Base-by-base conservation (phyloP, 2,888 invertebrate species). In the Belgica antarctica region DNA sequence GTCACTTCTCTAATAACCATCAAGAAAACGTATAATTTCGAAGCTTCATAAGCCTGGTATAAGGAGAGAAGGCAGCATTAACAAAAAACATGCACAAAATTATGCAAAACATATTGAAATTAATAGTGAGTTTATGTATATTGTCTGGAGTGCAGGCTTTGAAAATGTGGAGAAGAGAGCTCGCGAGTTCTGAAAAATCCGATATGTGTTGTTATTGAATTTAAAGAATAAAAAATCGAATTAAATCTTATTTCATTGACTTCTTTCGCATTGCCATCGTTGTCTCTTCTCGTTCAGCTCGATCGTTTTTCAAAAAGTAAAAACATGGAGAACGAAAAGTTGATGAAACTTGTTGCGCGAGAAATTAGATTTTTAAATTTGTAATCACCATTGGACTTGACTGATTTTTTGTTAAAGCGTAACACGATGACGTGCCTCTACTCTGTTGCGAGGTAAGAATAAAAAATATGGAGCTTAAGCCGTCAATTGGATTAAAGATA, bases 91-190 rank as follows among this genome's bases (percentile, higher is more conserved):
- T 63, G 63, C 63, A 63, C 63, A 63, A 63, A 63, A 63, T 63
- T 63, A 63, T 63, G 63, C 63, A 63, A 63, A 63, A 36, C 63
- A 63, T 63, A 63, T 63, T 63, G 63, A 63, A 52, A 63, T 63
- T 63, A 63, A 63, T 63, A 63, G 63, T 63, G 24, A 63, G 36
- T 63, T 63, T 63, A 63, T 63, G 63, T 63, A 62, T 62, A 57
- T 57, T 10, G 5, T n/a, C n/a, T 57, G 61, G 61, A 61, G 28
- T 19, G 28, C 15, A 61, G n/a, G 2, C n/a, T 12, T 12, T 2
- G 61, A 61, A 25, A 52, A 24, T 7, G 24, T 2, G 27, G 25
- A 25, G 22, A 17, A 7, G 19, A 57, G 17, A 57, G 10, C 22
- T 19, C 17, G 7, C 57, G 24, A 3, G 12, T 17, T n/a, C n/a